Conservation (phyloP, 2,888 invertebrate species). For the Chloroclystis v-ata region DNA sequence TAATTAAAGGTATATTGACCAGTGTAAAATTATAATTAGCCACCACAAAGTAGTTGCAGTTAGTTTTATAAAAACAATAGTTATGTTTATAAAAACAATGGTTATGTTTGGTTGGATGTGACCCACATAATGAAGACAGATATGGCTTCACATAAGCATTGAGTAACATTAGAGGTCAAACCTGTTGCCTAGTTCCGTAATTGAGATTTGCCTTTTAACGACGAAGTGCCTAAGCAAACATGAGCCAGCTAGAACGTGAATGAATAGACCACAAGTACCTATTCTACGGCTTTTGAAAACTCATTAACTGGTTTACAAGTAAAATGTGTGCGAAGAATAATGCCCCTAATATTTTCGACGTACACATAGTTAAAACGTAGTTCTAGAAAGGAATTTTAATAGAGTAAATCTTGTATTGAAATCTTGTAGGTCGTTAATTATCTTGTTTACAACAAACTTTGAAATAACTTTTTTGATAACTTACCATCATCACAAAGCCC, state of each 20-base stretch:
- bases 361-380: background rate
- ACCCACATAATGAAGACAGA: conserved; percentile 43
- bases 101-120: conserved; percentile 25
- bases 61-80: too few relatives aligned
- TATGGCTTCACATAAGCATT: conserved; percentile 53
- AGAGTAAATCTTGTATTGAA: conserved; percentile 21
- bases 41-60: too few relatives aligned
- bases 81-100: background rate
- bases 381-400: conserved; percentile 3
- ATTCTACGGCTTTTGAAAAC: background rate
- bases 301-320: too few relatives aligned
- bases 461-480: conserved; percentile 30
- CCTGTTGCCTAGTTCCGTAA: conserved; percentile 57
- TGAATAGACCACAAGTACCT: background rate
- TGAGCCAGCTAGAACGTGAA: conserved; percentile 14
- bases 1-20: too few relatives aligned
- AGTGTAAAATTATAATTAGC: too few relatives aligned
- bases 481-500: conserved; percentile 71
- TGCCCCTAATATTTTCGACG: conserved; percentile 3
- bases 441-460: conserved; percentile 54
- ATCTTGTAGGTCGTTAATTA: conserved; percentile 45
- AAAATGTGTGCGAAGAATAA: background rate
- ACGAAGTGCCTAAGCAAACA: conserved; percentile 46
- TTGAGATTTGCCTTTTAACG: conserved; percentile 38
- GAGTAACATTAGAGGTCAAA: conserved; percentile 60